Base-by-base conservation (phyloP, 37 sponge, comb jelly and placozoan species). In the Halisarca cf. caerulea region DNA sequence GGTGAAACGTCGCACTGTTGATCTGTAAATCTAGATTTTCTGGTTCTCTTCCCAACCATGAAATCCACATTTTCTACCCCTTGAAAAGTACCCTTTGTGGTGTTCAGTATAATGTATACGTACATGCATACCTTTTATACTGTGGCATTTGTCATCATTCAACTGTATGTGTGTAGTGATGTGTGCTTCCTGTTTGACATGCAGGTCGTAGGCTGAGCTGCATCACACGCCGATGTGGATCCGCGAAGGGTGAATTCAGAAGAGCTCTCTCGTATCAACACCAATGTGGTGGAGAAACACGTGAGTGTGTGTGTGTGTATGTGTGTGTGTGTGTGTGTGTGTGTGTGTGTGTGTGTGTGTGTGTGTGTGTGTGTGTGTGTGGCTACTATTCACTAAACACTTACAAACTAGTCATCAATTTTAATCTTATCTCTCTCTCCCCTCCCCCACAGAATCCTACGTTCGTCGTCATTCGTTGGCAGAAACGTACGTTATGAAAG, bases 161-260 rank as follows among this genome's bases (percentile, higher is more conserved):
- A n/a, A n/a, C n/a, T n/a, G n/a, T n/a, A 91, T 36, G 57, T 91
- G 91, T 30, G 37, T 40, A 0, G 45, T 7, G 54, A 83, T 88
- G 70, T 87, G 51, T 14, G 84, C 68, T 18, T 87, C 88, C n/a
- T 87, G 81, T 35, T 87, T 83, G 38, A 85, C 88, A 43, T 91
- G 92, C 28, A 91, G 85, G 64, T 77, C 85, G 77, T 85, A 60
- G n/a, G 87, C 88, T 36, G 85, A 81, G 27, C 55, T n/a, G 85
- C 85, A 47, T 0, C 20, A 32, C 21, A 4, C 3, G 27, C 53
- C 14, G 23, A 34, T 25, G 42, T 37, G 24, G 51, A 11, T 66
- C 30, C 25, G 8, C 5, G 15, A 15, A 81, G 62, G 15, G 62
- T 81, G 61, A 11, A 40, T 21, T 64, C 70, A 39, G 47, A 55